Base-by-base conservation (phyloP, 2,113 vertebrate genomes). In the Hippocampus abdominalis region DNA sequence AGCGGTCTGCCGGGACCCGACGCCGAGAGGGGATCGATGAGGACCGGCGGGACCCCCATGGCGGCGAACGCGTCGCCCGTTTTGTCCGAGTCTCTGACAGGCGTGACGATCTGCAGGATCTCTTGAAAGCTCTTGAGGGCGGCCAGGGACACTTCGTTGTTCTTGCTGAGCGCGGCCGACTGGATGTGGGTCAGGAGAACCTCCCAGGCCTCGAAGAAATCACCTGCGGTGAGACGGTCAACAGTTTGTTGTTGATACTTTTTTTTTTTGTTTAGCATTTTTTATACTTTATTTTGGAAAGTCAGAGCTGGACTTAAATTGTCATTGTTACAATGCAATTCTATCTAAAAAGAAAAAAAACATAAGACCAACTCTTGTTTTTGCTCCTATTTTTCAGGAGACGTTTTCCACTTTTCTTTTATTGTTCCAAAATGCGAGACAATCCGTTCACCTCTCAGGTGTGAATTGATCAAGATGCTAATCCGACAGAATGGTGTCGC, bases 51-150 rank as follows among this genome's bases (percentile, higher is more conserved):
- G 29, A 96, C 93, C 54, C 94, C 95, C 86, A 97, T 93, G 21
- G 92, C 93, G 62, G 94, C 91, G 4, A 96, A 91, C 0, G 87
- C 77, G 2, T 90, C 88, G 1, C 93, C 93, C 0, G 93, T 92
- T 85, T 93, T 96, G 75, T 98, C 97, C 0, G 87, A 91, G 84
- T 99, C 97, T 88, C 93, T 95, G 46, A 86, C 90, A 0, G 97
- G 96, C 1, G 95, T 97, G 18, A 96, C 97, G 6, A 99, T 98
- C 79, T 98, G 97, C 20, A 99, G 92, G 83, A 99, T 98, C 91
- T 99, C 97, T 85, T 99, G 97, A 77, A 98, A 99, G 89, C 97
- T 99, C 90, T 99, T 99, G 73, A 99, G 90, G 51, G 97, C 97
- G 20, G 97, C 97, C 74, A 99, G 85, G 67, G 97, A 99, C 68